phyloP scores from a whole-genome alignment of 2,113 vertebrate species.

The Spea bombifrons region DNA sequence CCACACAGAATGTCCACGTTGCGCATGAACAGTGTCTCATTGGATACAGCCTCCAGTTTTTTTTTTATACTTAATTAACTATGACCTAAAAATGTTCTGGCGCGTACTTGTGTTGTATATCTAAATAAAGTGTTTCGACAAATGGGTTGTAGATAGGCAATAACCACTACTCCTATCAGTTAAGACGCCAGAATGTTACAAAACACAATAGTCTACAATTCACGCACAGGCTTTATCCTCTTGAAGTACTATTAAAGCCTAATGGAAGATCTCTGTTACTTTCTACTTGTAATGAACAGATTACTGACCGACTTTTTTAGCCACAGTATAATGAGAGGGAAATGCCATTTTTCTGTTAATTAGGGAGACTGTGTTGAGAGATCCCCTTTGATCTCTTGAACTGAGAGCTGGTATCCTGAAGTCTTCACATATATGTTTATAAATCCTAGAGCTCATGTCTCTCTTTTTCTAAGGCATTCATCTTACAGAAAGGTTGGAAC shows the following conservation, averaged over 20 bases:
- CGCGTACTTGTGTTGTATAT: no score
- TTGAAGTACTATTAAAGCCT: constrained; percentile 49
- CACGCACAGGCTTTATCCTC: constrained; percentile 49
- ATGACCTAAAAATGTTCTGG: no score
- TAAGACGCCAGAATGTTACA: constrained; percentile 46
- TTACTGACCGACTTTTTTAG: constrained; percentile 51
- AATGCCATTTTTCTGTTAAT: constrained; percentile 55
- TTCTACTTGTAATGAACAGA: constrained; percentile 45
- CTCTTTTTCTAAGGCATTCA: constrained; percentile 37
- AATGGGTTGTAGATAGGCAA: no score
- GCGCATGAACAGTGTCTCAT: no score
- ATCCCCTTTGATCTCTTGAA: constrained; percentile 58
- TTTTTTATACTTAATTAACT: no score
- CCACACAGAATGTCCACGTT: no score
- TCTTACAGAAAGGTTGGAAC: constrained; percentile 52
- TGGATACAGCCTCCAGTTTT: no score
- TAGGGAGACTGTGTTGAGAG: constrained; percentile 46
- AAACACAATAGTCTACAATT: constrained; percentile 30
- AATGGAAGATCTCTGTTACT: constrained; percentile 37
- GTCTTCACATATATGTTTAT: constrained; percentile 50
- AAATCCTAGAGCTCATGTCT: constrained; percentile 42
- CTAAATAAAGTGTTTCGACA: no score
- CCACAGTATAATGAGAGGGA: constrained; percentile 53
- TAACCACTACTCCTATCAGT: background rate
- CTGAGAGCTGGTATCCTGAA: constrained; percentile 51